These are phyloP conservation scores for Sylvilagus bachmani DNA, from an alignment of 2,113 vertebrate genomes.

Conservation along the genomic window DNA sequence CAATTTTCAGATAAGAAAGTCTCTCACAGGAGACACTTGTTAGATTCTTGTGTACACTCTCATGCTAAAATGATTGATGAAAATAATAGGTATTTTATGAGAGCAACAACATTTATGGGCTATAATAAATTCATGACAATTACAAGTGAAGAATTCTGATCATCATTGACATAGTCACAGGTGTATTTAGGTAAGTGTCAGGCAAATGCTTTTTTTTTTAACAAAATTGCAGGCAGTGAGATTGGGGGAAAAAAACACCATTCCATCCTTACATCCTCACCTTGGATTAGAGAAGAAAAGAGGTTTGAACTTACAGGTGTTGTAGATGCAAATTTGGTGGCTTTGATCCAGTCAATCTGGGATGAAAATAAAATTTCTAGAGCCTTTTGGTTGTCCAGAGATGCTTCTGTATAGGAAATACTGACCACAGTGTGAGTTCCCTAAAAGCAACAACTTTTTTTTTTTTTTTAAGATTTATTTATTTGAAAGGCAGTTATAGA, in stretches of 20 bases:
- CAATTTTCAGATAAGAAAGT: conserved; percentile 32
- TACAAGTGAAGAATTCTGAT: conserved; percentile 42
- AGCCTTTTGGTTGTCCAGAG: no score
- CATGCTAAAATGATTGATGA: conserved; percentile 15
- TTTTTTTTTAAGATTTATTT: no score
- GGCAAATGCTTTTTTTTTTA: not conserved
- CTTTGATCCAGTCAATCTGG: not conserved
- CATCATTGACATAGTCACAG: not conserved
- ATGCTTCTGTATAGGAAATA: not conserved
- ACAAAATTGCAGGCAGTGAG: not conserved
- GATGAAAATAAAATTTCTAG: not conserved
- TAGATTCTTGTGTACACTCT: conserved; percentile 12
- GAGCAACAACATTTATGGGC: not conserved
- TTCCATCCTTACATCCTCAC: not conserved
- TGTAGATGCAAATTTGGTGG: not conserved
- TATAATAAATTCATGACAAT: conserved; percentile 20
- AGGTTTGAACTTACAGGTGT: not conserved
- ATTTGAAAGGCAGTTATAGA: no score
- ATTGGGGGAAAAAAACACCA: not conserved
- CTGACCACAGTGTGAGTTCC: not conserved
- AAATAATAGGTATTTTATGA: conserved; percentile 4
- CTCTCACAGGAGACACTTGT: not conserved
- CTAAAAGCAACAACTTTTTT: no score
- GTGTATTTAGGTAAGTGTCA: not conserved
- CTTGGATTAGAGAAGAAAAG: not conserved